Evolutionary conservation across 2,797 vertebrate genomes (phyloP).

Genomic region (Poliocrania exsul): DNA sequence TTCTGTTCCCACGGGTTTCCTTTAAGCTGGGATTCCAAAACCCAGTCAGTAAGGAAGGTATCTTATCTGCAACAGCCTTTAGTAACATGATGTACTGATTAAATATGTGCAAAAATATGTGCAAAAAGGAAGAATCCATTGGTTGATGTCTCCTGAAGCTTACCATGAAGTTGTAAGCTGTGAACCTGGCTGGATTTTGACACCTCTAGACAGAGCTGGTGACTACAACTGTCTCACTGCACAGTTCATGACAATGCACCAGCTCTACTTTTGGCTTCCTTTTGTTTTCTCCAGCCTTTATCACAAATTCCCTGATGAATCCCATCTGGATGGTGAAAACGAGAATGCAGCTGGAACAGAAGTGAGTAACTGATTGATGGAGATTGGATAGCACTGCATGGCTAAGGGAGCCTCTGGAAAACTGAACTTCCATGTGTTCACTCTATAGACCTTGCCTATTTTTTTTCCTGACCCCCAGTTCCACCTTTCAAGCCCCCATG

Average conservation of each 20-base stretch:
- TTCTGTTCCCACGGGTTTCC: neutral
- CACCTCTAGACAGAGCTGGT: neutral
- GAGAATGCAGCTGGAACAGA: constrained; percentile 96
- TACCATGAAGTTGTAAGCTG: neutral
- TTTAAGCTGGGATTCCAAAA: neutral
- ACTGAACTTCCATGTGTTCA: neutral
- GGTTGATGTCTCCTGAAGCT: neutral
- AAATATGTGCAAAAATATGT: neutral
- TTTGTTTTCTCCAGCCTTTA: constrained; percentile 83
- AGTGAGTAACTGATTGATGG: constrained; percentile 76
- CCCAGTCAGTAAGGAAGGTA: neutral
- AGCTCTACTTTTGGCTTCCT: neutral
- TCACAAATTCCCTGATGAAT: constrained; percentile 98
- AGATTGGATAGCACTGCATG: neutral
- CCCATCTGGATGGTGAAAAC: constrained; percentile 99
- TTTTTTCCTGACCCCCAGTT: neutral
- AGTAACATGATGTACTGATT: neutral
- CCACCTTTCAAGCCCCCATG: neutral
- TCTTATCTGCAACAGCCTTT: neutral
- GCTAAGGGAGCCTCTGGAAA: neutral
- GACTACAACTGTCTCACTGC: neutral
- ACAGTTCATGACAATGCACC: neutral
- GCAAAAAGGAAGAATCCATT: neutral
- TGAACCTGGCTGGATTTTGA: neutral
- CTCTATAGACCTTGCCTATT: neutral